Percentiles rank a stretch among this genome's conserved stretches.
Evolutionary conservation across 2,888 invertebrate species (phyloP).

Genomic region (Agrilus biguttatus): DNA sequence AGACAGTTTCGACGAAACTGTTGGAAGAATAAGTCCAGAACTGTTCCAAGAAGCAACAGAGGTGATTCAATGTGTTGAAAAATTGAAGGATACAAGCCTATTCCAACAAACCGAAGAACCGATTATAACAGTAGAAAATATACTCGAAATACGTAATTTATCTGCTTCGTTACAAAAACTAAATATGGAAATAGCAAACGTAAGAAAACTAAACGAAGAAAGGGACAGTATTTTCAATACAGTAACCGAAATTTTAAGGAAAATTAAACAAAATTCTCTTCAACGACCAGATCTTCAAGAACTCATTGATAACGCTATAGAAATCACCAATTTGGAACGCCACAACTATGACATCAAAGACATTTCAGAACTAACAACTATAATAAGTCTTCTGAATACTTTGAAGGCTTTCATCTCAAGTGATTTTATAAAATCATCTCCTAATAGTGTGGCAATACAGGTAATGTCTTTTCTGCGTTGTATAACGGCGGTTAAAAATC

Average conservation of each 20-base stretch:
- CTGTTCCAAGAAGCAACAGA: constrained; percentile 21
- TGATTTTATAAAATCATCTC: too few relatives aligned
- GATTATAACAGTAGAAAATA: constrained; percentile 17
- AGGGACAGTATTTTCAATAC: constrained; percentile 15
- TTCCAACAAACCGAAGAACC: constrained; percentile 15
- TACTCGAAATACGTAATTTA: constrained; percentile 19
- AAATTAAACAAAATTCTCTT: constrained; percentile 16
- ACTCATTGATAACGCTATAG: constrained; percentile 19
- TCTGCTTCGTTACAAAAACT: constrained; percentile 20
- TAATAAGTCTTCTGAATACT: too few relatives aligned
- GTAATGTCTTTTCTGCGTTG: too few relatives aligned
- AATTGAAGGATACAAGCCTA: constrained; percentile 17
- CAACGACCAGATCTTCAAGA: constrained; percentile 12
- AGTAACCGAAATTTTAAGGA: constrained; percentile 18
- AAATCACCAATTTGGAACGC: constrained; percentile 23
- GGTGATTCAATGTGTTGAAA: constrained; percentile 23
- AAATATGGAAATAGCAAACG: constrained; percentile 17
- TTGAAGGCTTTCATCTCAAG: too few relatives aligned
- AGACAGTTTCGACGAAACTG: constrained; percentile 15
- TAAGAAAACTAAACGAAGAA: constrained; percentile 16
- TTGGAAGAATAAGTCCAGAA: constrained; percentile 18
- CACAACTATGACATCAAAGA: constrained; percentile 20
- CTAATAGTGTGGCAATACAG: too few relatives aligned
- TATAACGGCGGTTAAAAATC: too few relatives aligned
- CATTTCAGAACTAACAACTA: not conserved